These are phyloP conservation scores for Ptycholaimellus sp. DNA, from an alignment of 2,888 invertebrate species.

Conservation along the genomic window DNA sequence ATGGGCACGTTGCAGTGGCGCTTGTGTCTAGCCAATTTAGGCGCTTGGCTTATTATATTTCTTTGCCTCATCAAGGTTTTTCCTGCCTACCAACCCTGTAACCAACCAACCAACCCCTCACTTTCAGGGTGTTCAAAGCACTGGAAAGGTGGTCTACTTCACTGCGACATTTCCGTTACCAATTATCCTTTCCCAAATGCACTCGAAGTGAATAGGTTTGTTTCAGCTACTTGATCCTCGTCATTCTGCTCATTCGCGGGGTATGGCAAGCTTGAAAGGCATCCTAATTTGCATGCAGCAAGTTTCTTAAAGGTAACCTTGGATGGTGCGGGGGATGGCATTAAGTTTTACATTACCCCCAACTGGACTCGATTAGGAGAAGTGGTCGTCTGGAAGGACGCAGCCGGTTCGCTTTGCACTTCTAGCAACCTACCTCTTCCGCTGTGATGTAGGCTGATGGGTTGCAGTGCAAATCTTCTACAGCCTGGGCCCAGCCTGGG, in stretches of 20 bases:
- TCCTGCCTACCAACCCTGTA: too few species aligned
- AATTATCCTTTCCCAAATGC: too few species aligned
- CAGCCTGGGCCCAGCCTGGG: conserved; percentile 24
- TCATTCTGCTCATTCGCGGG: too few species aligned
- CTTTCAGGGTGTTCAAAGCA: neutral
- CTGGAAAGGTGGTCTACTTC: conserved; percentile 1
- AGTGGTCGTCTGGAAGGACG: too few species aligned
- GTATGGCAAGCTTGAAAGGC: too few species aligned
- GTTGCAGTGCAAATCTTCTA: conserved; percentile 25
- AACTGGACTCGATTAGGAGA: too few species aligned
- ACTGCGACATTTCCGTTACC: conserved; percentile 1
- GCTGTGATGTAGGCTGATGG: conserved; percentile 23
- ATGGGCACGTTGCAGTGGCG: neutral
- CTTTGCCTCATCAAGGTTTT: neutral
- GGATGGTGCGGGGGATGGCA: neutral
- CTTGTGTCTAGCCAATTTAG: neutral
- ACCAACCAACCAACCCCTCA: too few species aligned
- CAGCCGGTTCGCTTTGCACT: too few species aligned
- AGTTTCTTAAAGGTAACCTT: too few species aligned
- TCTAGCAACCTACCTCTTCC: too few species aligned
- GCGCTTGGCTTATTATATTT: neutral
- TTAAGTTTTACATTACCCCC: neutral
- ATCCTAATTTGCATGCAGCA: too few species aligned
- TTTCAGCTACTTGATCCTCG: neutral
- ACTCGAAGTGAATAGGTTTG: too few species aligned